Base-by-base conservation (phyloP, 2,113 vertebrate genomes). In the Columba janthina region DNA sequence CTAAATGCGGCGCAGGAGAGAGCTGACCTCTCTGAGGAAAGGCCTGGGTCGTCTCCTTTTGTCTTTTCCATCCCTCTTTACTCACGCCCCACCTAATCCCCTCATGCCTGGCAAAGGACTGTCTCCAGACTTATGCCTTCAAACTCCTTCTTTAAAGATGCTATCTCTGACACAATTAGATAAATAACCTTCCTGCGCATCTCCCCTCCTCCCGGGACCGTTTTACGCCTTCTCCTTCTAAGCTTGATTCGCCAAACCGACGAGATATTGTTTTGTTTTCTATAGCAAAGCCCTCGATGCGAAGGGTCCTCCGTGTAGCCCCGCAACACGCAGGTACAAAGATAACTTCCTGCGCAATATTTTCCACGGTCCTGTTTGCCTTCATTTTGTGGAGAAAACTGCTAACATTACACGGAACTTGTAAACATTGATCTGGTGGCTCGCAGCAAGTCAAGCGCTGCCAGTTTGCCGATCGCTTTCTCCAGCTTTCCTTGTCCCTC, bases 31-130 rank as follows among this genome's bases (percentile, higher is more conserved):
- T 81, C 58, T 15, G 32, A 84, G 83, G 66, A 85, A 90, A 91
- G 90, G 81, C 73, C 88, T 76, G 70, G 16, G 16, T 87, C 54
- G 66, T 93, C 44, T 75, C 50, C 42, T 91, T 95, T 82, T 94
- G 66, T 77, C 13, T 29, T 86, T 96, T 93, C 85, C n/a, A 77
- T 90, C 92, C 87, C 25, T 86, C 83, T 93, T 92, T 89, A 4
- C 66, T 90, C 65, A 69, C 34, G 7, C 72, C 32, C 48, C 64
- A 58, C 57, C 78, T 95, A 92, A 94, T 95, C 31, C 71, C 22
- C 87, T 65, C 83, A 67, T 48, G 67, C 60, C 67, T 86, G 72
- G 89, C 87, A 87, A 93, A 90, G 38, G 19, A 12, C 46, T 92
- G 46, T 50, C 31, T 75, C 66, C 93, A 36, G 75, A 80, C 57